Base-by-base conservation (phyloP, 1,140 invertebrate species). In the Heterodera carotae region DNA sequence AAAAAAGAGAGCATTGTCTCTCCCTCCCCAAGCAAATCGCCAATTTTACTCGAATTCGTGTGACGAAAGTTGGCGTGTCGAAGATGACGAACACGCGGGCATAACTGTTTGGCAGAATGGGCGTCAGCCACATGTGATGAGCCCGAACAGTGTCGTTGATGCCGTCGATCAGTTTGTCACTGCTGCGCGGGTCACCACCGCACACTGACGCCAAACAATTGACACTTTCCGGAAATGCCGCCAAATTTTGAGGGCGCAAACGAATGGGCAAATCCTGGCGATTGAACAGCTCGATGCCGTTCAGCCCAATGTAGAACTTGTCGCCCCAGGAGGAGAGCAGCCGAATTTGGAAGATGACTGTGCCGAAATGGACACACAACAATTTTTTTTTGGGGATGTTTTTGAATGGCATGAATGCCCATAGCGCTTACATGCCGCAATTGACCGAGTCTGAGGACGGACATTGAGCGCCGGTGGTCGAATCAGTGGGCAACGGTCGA, bases 241-340 rank as follows among this genome's bases (percentile, higher is more conserved):
- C 92, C 73, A 94, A 91, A 89, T 93, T 93, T 66, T 91, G 91
- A 83, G 91, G 90, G 36, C 90, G 91, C 15, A 94, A 88, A 18
- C 89, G 83, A 71, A 94, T 92, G 75, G 90, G 85, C 68, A 90
- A 88, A 31, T 92, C 91, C 67, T 89, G 82, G 2, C 89, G 88
- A 85, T 93, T 91, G 84, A 91, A 93, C 25, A 94, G 86, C 88
- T 94, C 91, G 6, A 94, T 89, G 0, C 92, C 93, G 87, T 93
- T 93, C 1, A 94, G 89, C 0, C 93, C 93, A 34, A 93, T 91
- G 86, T 94, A 94, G 89, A 93, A 94, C 18, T 91, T 90, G 88
- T 94, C 93, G 34, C 93, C 92, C 92, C 93, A 93, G 0, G 92
- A 92, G 1, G 92, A 92, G 84, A 93, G 91, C 78, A 94, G 90